Evolutionary conservation across 2,797 vertebrate species (phyloP), one percentile per base, ranked within the genome.

Genomic region (Mormyrops attenuatus): DNA sequence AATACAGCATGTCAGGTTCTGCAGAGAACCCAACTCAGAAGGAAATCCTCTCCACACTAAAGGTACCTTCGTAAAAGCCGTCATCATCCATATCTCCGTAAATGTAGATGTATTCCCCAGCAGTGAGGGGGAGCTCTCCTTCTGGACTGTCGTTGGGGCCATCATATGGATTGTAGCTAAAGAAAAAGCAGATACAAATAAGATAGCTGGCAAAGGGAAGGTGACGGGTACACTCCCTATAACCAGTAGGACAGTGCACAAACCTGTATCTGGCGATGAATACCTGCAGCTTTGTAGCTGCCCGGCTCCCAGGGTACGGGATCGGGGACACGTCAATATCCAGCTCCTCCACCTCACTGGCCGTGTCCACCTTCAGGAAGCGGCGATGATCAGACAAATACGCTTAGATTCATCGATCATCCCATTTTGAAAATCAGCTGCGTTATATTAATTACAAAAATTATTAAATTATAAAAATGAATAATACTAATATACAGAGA

Each of bases 71-170:
- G 95, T 97, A 99, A 94, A 99, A 99, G 91, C 99, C 98, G 50
- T 99, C 99, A 87, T 99, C 98, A 88, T 99, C 99, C 98, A 99
- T 98, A 93, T 97, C 97, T 90, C 99, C 99, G 38, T 98, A 99
- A 90, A 99, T 93, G 44, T 99, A 99, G 93, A 99, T 98, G 90
- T 99, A 99, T 90, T 99, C 98, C 90, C 99, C 99, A 44, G 99
- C 99, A 9, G 97, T 99, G 89, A 99, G 96, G 0, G 99, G 99
- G 17, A 99, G 96, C 94, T 99, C 99, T 86, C 98, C 97, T 91
- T 99, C 99, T 20, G 99, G 98, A 90, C 98, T 99, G 94, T 99
- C 98, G 86, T 99, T 99, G 89, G 99, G 99, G 30, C 99, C 99
- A 91, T 98, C 98, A 4, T 98, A 99, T 52, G 99, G 99, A 93